Evolutionary conservation across 2,888 invertebrate species (phyloP).

Genomic region (Lumbricus terrestris): DNA sequence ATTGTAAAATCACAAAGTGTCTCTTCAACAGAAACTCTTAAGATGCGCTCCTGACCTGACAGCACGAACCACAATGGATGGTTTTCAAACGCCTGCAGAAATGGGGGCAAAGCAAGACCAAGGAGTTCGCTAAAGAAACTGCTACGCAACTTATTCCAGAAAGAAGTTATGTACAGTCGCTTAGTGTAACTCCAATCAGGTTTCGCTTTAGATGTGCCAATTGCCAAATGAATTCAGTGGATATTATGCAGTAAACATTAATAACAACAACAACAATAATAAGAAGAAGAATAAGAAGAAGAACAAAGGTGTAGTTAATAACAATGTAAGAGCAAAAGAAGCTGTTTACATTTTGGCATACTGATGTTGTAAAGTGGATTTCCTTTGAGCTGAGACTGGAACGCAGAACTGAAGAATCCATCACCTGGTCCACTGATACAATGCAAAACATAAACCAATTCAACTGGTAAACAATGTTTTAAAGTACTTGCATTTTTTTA

Average conservation of each 20-base stretch:
- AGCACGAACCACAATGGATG: too few species aligned
- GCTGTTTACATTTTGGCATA: constrained; percentile 71
- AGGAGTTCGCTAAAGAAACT: too few species aligned
- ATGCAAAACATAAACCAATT: constrained; percentile 20
- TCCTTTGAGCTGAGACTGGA: constrained; percentile 87
- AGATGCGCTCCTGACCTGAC: too few species aligned
- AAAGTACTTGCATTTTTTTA: neutral
- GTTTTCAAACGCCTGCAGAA: too few species aligned
- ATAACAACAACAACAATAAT: neutral
- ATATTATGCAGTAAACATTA: neutral
- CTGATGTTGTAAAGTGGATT: constrained; percentile 90
- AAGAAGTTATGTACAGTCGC: too few species aligned
- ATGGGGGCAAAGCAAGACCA: too few species aligned
- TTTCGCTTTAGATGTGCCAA: neutral
- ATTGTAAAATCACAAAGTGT: too few species aligned
- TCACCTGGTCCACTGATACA: constrained; percentile 83
- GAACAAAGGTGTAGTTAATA: too few species aligned
- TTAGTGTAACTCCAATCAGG: too few species aligned
- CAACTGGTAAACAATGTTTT: neutral
- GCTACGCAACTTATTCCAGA: too few species aligned
- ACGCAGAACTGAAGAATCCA: constrained; percentile 93
- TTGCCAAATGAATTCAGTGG: neutral
- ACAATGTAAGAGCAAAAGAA: neutral
- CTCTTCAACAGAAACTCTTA: too few species aligned
- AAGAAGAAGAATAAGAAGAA: too few species aligned